Conservation (phyloP, 2,113 vertebrate genomes). For the Perca flavescens region DNA sequence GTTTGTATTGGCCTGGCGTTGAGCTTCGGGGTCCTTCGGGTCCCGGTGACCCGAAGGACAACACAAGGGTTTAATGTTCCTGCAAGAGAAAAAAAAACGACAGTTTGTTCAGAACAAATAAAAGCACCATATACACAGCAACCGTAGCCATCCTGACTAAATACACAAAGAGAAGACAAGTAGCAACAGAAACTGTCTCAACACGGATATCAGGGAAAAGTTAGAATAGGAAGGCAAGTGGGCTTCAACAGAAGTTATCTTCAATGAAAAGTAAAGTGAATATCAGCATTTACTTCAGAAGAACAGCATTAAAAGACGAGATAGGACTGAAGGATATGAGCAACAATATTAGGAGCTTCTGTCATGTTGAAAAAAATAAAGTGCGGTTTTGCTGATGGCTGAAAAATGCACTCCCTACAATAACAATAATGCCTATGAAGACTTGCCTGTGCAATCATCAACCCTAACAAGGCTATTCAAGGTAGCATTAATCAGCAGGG, state of each 20-base stretch:
- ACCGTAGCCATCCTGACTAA: neutral
- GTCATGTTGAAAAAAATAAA: conserved; percentile 6
- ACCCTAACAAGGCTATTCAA: conserved; percentile 10
- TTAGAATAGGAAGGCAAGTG: neutral
- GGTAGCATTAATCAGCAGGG: neutral
- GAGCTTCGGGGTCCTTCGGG: no score
- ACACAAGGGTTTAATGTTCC: neutral
- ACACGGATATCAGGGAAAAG: neutral
- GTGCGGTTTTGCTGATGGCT: conserved; percentile 18
- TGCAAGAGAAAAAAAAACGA: neutral
- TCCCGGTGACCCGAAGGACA: no score
- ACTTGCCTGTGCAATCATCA: conserved; percentile 19
- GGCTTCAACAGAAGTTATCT: neutral
- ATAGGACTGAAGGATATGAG: neutral
- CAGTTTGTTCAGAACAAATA: neutral
- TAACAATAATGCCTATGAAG: neutral
- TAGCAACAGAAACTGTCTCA: neutral
- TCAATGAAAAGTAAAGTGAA: neutral
- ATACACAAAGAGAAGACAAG: neutral
- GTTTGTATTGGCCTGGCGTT: no score
- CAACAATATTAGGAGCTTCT: neutral
- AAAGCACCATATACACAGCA: neutral
- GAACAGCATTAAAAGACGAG: conserved; percentile 13
- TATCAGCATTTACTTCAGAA: conserved; percentile 24
- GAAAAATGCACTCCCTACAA: conserved; percentile 4